phyloP scores from a whole-genome alignment of 2,113 vertebrate species.

The Coregonus clupeaformis region DNA sequence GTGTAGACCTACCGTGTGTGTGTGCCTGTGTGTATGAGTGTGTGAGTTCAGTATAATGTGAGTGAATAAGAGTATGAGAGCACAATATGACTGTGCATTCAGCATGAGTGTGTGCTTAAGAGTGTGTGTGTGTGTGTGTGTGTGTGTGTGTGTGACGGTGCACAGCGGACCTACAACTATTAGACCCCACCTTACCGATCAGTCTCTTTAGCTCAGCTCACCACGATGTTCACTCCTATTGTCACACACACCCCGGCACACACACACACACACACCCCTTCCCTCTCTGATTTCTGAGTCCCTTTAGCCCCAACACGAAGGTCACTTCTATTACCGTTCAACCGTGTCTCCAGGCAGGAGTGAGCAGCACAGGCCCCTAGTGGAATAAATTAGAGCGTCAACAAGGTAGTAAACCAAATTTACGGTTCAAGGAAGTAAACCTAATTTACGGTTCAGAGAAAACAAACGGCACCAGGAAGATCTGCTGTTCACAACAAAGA shows the following conservation, averaged over 20 bases:
- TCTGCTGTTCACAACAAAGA: background rate
- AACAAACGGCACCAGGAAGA: background rate
- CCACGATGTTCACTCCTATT: background rate
- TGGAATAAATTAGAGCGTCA: background rate
- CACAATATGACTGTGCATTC: background rate
- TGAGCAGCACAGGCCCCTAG: background rate
- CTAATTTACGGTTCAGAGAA: background rate
- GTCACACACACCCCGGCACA: too few relatives aligned
- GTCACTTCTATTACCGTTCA: background rate
- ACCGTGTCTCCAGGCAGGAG: background rate
- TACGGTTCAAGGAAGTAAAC: background rate
- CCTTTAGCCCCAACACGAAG: background rate
- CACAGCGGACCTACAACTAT: too few relatives aligned
- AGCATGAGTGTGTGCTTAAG: background rate
- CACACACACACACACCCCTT: background rate
- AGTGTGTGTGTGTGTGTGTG: background rate
- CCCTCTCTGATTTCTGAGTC: background rate
- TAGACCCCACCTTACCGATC: too few relatives aligned
- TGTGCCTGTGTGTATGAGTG: background rate
- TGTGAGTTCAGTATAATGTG: background rate
- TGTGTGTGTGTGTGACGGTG: background rate
- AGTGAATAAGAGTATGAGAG: background rate
- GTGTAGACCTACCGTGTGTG: background rate
- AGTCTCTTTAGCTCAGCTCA: too few relatives aligned
- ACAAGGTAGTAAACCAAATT: background rate